A percentile compares a stretch with the other conserved stretches of the same genome.
These are phyloP conservation scores for Trypoxylon attenuatum DNA, from an alignment of 2,888 invertebrate species.

Conservation along the genomic window DNA sequence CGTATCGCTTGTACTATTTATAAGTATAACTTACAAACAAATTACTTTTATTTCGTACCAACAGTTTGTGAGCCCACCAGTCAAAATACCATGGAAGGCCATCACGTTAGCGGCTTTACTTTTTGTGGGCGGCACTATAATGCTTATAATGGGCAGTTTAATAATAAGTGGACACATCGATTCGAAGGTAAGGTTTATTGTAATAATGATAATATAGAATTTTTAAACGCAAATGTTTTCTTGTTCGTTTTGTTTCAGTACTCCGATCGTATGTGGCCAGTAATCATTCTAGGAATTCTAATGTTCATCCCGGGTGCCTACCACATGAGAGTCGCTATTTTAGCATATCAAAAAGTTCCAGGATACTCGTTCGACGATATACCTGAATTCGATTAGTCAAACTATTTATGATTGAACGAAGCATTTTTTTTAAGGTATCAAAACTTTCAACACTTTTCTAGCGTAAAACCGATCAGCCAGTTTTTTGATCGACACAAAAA, in stretches of 20 bases:
- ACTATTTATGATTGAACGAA: not conserved
- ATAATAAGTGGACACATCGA: slow-evolving; percentile 89
- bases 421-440: too few relatives aligned
- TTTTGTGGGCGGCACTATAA: slow-evolving; percentile 84
- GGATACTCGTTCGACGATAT: slow-evolving; percentile 93
- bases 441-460: slow-evolving; percentile 1
- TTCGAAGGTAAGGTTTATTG: slow-evolving; percentile 77
- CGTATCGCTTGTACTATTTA: too few relatives aligned
- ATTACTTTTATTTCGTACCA: slow-evolving; percentile 6
- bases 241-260: slow-evolving; percentile 77
- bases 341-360: slow-evolving; percentile 88
- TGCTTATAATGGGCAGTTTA: slow-evolving; percentile 86
- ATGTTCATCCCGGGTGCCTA: slow-evolving; percentile 96
- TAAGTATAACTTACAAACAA: not conserved
- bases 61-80: slow-evolving; percentile 80
- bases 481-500: too few relatives aligned
- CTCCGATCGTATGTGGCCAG: slow-evolving; percentile 91
- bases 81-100: slow-evolving; percentile 90
- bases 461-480: not conserved
- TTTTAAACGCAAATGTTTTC: not conserved
- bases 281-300: slow-evolving; percentile 88
- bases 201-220: not conserved
- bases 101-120: slow-evolving; percentile 85
- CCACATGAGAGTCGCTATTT: slow-evolving; percentile 90
- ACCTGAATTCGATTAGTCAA: slow-evolving; percentile 85